phyloP scores from a whole-genome alignment of 2,113 vertebrate species.

The Trichomycterus rosablanca region DNA sequence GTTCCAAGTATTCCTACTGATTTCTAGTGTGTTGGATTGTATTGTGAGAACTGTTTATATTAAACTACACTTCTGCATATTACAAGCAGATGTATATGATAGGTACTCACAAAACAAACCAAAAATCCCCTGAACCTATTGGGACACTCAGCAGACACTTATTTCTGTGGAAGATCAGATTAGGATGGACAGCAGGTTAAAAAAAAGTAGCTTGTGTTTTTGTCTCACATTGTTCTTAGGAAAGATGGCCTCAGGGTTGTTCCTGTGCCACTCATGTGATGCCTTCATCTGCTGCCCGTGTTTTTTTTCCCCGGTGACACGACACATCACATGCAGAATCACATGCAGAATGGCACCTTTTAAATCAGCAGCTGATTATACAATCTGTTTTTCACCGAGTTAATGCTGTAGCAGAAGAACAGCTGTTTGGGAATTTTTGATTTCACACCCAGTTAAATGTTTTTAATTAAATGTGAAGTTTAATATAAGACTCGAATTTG shows the following conservation, averaged over 20 bases:
- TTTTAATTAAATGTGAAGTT: no score
- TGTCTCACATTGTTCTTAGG: conserved; percentile 23
- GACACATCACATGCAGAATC: conserved; percentile 65
- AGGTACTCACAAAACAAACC: no score
- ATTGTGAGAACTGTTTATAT: no score
- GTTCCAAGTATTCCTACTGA: no score
- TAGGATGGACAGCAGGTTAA: conserved; percentile 11
- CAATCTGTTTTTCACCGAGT: conserved; percentile 7
- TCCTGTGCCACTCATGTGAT: conserved; percentile 58
- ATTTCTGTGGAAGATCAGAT: conserved; percentile 10
- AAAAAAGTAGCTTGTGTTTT: conserved; percentile 11
- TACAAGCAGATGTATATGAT: no score
- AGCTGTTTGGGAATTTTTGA: no score
- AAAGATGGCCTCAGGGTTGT: conserved; percentile 35
- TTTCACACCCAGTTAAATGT: no score
- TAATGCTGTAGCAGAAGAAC: neutral
- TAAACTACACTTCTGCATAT: no score
- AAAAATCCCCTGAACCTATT: no score
- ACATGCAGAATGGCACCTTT: conserved; percentile 49
- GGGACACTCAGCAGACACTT: no score
- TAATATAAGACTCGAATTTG: no score
- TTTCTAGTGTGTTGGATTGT: no score
- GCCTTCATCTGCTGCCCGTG: conserved; percentile 41
- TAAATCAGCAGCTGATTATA: conserved; percentile 49
- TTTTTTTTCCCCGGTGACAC: conserved; percentile 53